phyloP scores from a whole-genome alignment of 2,888 invertebrate species.

The Caenorhabditis panamensis region DNA sequence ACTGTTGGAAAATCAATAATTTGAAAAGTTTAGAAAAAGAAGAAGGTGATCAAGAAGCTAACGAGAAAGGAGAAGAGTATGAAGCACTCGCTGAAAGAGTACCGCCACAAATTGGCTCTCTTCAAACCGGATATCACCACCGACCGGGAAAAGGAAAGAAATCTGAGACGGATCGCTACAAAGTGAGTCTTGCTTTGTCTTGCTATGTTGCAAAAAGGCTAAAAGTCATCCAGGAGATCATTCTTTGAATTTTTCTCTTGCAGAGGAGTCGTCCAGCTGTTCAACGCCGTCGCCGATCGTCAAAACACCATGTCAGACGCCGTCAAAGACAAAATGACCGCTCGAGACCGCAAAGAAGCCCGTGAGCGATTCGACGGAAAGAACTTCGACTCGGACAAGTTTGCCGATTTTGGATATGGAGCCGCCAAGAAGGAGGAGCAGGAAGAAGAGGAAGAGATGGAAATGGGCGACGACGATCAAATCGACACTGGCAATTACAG shows the following conservation, averaged over 20 bases:
- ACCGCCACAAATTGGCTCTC: constrained; percentile 51
- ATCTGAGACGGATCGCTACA: constrained; percentile 74
- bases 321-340: constrained; percentile 61
- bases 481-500: constrained; percentile 43
- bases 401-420: constrained; percentile 49
- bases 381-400: constrained; percentile 55
- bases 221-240: constrained; percentile 3
- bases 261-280: constrained; percentile 79
- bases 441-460: constrained; percentile 40
- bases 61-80: constrained; percentile 58
- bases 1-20: not conserved
- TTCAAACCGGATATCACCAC: constrained; percentile 75
- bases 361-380: constrained; percentile 51
- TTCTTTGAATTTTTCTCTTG: constrained; percentile 48
- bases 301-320: constrained; percentile 69
- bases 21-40: constrained; percentile 24
- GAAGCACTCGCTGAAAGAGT: constrained; percentile 59
- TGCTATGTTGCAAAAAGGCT: not conserved
- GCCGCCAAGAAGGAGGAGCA: constrained; percentile 35
- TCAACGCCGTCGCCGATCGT: constrained; percentile 79
- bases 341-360: constrained; percentile 40
- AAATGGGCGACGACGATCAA: constrained; percentile 33
- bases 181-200: constrained; percentile 62
- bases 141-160: constrained; percentile 74
- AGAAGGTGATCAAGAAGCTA: constrained; percentile 57